Base-by-base conservation (phyloP, 1,140 invertebrate species). In the Cydia fagiglandana region DNA sequence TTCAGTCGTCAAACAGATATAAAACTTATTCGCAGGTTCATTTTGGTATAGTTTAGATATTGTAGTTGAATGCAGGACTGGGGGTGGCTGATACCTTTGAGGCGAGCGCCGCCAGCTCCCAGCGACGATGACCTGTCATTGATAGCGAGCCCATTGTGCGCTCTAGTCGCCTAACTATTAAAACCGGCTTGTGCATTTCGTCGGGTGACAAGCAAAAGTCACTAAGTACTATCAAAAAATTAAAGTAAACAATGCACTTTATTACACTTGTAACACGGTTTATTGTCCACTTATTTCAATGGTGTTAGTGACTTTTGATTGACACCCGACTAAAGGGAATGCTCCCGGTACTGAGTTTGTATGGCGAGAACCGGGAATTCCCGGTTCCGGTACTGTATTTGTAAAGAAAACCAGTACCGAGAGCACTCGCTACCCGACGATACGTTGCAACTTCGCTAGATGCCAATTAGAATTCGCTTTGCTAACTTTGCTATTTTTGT, bases 381-480 rank as follows among this genome's bases (percentile, higher is more conserved):
- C n/a, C n/a, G n/a, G n/a, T n/a, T n/a, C n/a, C n/a, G n/a, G n/a
- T n/a, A n/a, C n/a, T n/a, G n/a, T n/a, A n/a, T n/a, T n/a, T n/a
- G n/a, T n/a, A n/a, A n/a, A n/a, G n/a, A n/a, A n/a, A n/a, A n/a
- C n/a, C n/a, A n/a, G n/a, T n/a, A n/a, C n/a, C n/a, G n/a, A n/a
- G n/a, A n/a, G n/a, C n/a, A n/a, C n/a, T n/a, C n/a, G n/a, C n/a
- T n/a, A n/a, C n/a, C n/a, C n/a, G n/a, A n/a, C n/a, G n/a, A n/a
- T n/a, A 66, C 64, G 28, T 64, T 64, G 64, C 13, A 34, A 66
- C n/a, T 66, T 38, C 64, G 64, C 64, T 61, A n/a, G 28, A 66
- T 30, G 64, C 28, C 30, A 34, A 66, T 66, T 66, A 15, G 28
- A 38, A 34, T 66, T 66, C 64, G 64, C 64, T 15, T 66, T 66